These are phyloP conservation scores for Pachyramphus minor DNA, from an alignment of 2,113 vertebrate genomes.

Conservation along the genomic window DNA sequence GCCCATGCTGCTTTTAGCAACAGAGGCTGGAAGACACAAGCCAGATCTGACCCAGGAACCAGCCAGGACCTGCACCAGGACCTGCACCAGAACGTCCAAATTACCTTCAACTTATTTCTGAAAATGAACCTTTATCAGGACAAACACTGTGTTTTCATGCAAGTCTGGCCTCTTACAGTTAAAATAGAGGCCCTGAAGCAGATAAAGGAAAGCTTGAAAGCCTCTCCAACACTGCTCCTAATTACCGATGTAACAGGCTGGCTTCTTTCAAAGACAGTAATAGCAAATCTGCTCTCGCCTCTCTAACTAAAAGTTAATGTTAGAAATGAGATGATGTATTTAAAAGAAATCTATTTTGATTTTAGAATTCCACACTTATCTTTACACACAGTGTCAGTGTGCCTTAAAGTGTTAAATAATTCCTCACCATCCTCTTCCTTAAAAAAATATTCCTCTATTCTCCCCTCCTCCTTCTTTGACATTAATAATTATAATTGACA, in stretches of 20 bases:
- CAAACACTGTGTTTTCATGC: background rate
- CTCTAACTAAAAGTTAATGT: conserved; percentile 29
- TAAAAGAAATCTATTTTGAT: conserved; percentile 40
- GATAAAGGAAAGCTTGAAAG: background rate
- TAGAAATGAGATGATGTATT: background rate
- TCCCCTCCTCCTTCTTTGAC: conserved; percentile 10
- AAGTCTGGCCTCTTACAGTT: background rate
- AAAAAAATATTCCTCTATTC: conserved; percentile 17
- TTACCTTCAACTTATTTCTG: background rate
- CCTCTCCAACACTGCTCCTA: background rate
- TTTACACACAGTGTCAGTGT: background rate
- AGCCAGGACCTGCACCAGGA: background rate
- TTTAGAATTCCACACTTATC: conserved; percentile 25
- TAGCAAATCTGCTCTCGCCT: conserved; percentile 1
- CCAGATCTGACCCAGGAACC: background rate
- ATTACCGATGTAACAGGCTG: background rate
- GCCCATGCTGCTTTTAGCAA: background rate
- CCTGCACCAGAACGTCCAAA: background rate
- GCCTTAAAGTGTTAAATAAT: conserved; percentile 21
- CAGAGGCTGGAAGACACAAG: background rate
- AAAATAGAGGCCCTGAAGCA: background rate
- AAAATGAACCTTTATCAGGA: background rate
- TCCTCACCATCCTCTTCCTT: background rate
- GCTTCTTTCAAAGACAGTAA: conserved; percentile 27
- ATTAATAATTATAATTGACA: conserved; percentile 46